A percentile compares a stretch with the other conserved stretches of the same genome.
phyloP scores from a whole-genome alignment of 2,797 vertebrate genomes.

The Micromesistius poutassou region DNA sequence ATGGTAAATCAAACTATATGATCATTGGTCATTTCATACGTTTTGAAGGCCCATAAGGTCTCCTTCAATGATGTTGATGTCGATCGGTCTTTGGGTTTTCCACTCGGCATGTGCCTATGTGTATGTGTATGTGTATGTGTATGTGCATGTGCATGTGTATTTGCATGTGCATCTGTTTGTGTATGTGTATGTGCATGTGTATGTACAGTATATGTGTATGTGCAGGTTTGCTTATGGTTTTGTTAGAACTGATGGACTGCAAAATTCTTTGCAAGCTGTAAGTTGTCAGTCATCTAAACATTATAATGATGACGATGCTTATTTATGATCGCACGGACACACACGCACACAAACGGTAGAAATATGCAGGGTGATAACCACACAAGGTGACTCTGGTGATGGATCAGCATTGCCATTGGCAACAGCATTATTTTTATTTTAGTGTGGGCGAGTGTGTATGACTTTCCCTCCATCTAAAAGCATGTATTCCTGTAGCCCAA shows the following conservation, averaged over 20 bases:
- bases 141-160: neutral
- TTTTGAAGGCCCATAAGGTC: neutral
- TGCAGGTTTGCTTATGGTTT: neutral
- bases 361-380: slow-evolving; percentile 32
- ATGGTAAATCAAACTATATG: neutral
- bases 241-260: too few species aligned
- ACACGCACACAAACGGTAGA: slow-evolving; percentile 8
- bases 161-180: neutral
- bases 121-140: neutral
- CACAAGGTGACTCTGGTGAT: slow-evolving; percentile 47
- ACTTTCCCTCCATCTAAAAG: neutral
- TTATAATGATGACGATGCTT: neutral
- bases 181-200: neutral
- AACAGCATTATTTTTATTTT: slow-evolving; percentile 18
- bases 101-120: neutral
- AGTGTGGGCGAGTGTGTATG: neutral
- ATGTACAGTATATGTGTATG: neutral
- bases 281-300: slow-evolving; percentile 1
- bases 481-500: neutral
- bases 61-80: neutral
- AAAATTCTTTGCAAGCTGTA: neutral
- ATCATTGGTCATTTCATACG: neutral
- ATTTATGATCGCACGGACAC: slow-evolving; percentile 2
- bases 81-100: neutral
- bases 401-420: slow-evolving; percentile 37